Conservation (phyloP, 2,113 vertebrate species). For the Climacteris rufus region DNA sequence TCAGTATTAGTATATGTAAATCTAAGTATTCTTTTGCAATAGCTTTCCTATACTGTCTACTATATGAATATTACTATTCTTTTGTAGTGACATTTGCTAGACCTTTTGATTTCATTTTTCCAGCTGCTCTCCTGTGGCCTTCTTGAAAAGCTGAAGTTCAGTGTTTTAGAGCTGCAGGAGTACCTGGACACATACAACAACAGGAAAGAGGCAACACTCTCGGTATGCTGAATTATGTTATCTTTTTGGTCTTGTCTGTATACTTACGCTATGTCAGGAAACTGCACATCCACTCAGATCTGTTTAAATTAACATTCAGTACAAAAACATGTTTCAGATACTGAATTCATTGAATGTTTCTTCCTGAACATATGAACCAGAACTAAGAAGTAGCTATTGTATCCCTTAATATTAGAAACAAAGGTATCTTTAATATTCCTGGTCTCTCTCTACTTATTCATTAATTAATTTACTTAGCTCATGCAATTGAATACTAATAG, state of each 20-base stretch:
- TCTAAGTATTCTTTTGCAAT: neutral
- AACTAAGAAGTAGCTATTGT: neutral
- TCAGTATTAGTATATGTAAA: neutral
- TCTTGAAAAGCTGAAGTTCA: slow-evolving; percentile 97
- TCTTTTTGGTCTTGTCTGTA: neutral
- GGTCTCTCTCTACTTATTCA: neutral
- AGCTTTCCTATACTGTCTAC: neutral
- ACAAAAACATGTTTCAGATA: neutral
- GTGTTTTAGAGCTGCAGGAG: slow-evolving; percentile 95
- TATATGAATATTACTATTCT: neutral
- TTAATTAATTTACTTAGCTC: neutral
- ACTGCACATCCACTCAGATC: neutral
- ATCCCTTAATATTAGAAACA: neutral
- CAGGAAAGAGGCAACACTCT: slow-evolving; percentile 90
- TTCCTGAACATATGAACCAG: neutral
- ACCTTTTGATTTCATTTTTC: slow-evolving; percentile 32
- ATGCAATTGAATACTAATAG: neutral
- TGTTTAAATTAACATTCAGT: neutral
- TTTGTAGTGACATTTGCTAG: neutral
- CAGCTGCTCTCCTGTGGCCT: slow-evolving; percentile 97
- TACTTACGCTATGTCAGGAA: neutral
- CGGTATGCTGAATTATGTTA: slow-evolving; percentile 72
- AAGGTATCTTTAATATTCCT: neutral
- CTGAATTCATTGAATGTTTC: neutral
- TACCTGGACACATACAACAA: slow-evolving; percentile 97